Percentiles rank a stretch among this genome's conserved stretches.
phyloP scores from a whole-genome alignment of 2,113 vertebrate species.

The Colinus virginianus region DNA sequence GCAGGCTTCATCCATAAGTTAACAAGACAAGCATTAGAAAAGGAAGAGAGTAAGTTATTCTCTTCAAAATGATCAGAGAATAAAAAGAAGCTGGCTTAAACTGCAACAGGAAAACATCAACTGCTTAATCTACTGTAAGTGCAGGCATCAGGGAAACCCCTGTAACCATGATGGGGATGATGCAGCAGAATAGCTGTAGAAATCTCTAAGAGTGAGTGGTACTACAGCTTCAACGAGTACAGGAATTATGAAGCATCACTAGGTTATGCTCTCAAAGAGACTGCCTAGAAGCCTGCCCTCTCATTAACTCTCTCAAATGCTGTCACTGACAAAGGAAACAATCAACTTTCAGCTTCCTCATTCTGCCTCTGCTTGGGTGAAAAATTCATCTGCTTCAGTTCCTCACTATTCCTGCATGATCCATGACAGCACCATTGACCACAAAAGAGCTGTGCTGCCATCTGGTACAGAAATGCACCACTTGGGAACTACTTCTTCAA shows the following conservation, averaged over 20 bases:
- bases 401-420: not conserved
- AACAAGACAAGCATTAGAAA: not conserved
- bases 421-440: not conserved
- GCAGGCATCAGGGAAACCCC: not conserved
- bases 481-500: not conserved
- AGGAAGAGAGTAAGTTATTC: rapidly evolving
- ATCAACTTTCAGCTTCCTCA: not conserved
- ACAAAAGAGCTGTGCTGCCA: not conserved
- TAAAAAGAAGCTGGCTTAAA: not conserved
- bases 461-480: not conserved
- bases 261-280: not conserved
- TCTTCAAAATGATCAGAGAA: too few relatives aligned
- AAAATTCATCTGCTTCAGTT: not conserved
- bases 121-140: not conserved
- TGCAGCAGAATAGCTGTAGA: not conserved
- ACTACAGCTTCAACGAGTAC: not conserved
- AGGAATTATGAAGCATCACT: not conserved
- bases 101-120: not conserved
- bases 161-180: not conserved
- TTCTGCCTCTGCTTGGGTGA: not conserved
- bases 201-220: not conserved
- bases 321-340: not conserved
- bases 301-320: not conserved
- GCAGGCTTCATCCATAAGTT: not conserved
- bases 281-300: not conserved